A percentile compares a stretch with the other conserved stretches of the same genome.
Conservation (phyloP, 2,888 invertebrate genomes). For the Selenia dentaria region DNA sequence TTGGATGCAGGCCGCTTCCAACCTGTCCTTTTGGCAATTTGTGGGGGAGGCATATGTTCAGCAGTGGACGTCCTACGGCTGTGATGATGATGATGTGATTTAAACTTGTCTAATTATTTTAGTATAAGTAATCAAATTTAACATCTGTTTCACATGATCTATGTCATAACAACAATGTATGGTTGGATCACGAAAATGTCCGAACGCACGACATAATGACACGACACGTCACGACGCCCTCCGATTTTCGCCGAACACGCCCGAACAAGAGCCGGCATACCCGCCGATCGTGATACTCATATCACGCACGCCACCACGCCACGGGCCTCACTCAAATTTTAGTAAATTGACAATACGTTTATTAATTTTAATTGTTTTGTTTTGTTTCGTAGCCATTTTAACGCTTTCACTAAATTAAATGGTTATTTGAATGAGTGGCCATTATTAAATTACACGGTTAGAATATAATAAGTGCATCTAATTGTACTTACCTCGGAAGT, state of each 20-base stretch:
- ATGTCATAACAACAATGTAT: conserved; percentile 33
- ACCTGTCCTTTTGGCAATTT: too few species aligned
- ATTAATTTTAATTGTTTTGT: conserved; percentile 1
- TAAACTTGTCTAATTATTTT: too few species aligned
- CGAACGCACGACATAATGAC: conserved; percentile 44
- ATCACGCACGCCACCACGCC: conserved; percentile 15
- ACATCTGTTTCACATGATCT: conserved; percentile 4
- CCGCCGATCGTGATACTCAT: conserved; percentile 17
- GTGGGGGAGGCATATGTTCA: too few species aligned
- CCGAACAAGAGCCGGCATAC: conserved; percentile 6
- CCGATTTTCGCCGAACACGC: conserved; percentile 42
- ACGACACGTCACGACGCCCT: conserved; percentile 44
- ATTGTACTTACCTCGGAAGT: too few species aligned
- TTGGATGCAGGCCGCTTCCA: too few species aligned
- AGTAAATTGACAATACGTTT: conserved; percentile 2
- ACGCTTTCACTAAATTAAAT: conserved; percentile 28
- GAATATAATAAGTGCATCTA: too few species aligned
- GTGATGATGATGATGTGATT: too few species aligned
- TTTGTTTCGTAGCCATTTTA: background rate
- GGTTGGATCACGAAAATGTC: conserved; percentile 41
- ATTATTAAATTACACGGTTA: too few species aligned
- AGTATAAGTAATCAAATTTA: too few species aligned
- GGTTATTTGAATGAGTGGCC: conserved; percentile 8
- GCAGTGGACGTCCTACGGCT: too few species aligned
- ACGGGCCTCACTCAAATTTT: conserved; percentile 2